These are phyloP conservation scores for Menidia menidia DNA, from an alignment of 2,797 vertebrate species.

Conservation along the genomic window DNA sequence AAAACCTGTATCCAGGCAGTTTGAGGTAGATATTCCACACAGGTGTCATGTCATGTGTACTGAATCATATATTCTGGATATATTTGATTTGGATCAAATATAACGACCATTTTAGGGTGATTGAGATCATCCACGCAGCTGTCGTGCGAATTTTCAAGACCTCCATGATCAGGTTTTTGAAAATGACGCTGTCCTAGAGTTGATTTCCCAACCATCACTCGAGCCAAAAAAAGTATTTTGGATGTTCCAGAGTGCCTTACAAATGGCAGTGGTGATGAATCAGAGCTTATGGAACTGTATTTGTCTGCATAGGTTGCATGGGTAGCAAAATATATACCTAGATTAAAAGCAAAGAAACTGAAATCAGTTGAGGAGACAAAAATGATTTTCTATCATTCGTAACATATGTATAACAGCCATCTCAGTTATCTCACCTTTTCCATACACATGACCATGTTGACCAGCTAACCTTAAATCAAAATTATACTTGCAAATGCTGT, in stretches of 20 bases:
- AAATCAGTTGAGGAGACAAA: not conserved
- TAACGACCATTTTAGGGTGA: constrained; percentile 85
- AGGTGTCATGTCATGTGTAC: constrained; percentile 70
- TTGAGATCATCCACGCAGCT: constrained; percentile 86
- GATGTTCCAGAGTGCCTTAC: constrained; percentile 26
- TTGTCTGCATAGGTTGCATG: constrained; percentile 80
- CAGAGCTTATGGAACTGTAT: constrained; percentile 75
- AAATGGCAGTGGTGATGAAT: constrained; percentile 72
- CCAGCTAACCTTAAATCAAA: constrained; percentile 88
- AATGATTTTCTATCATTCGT: not conserved
- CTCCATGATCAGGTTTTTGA: constrained; percentile 83
- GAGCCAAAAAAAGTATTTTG: constrained; percentile 87
- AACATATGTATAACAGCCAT: not conserved
- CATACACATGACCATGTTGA: constrained; percentile 69
- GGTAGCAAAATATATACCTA: constrained; percentile 90
- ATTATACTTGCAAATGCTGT: constrained; percentile 90
- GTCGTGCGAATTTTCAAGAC: constrained; percentile 81
- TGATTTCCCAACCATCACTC: constrained; percentile 87
- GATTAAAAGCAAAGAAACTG: constrained; percentile 22
- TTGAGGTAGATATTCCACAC: not conserved
- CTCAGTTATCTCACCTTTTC: constrained; percentile 82
- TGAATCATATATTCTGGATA: constrained; percentile 92
- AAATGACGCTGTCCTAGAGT: constrained; percentile 70
- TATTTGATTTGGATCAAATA: constrained; percentile 91
- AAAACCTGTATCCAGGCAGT: not conserved